A percentile compares a stretch with the other conserved stretches of the same genome.
Conservation (phyloP, 2,888 invertebrate genomes). For the Orthosia gothica region DNA sequence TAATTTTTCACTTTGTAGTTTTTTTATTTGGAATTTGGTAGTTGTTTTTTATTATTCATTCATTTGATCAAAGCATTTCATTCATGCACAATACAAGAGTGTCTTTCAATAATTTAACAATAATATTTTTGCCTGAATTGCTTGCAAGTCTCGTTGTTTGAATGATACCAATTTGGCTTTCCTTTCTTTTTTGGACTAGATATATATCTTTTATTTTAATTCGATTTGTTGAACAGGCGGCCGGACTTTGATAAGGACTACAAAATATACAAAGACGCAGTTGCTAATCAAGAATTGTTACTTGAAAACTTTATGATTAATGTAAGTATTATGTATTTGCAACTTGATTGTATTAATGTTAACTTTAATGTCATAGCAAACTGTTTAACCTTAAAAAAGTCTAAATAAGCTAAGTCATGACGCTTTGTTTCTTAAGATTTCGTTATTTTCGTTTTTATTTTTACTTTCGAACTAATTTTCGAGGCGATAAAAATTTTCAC, state of each 20-base stretch:
- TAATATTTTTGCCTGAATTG: background rate
- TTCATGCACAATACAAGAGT: too few species aligned
- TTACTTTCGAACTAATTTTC: too few species aligned
- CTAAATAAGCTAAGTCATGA: too few species aligned
- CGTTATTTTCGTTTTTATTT: too few species aligned
- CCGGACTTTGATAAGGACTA: conserved; percentile 95
- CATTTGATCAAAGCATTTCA: too few species aligned
- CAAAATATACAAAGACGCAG: conserved; percentile 93
- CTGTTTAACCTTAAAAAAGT: too few species aligned
- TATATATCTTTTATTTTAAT: background rate
- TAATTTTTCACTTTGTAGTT: too few species aligned
- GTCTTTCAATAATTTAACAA: background rate
- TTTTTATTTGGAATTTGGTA: too few species aligned
- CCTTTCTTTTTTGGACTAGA: background rate
- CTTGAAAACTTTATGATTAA: conserved; percentile 94
- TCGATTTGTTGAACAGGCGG: conserved; percentile 73
- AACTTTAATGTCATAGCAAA: too few species aligned
- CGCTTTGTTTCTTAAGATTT: too few species aligned
- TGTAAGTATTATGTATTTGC: conserved; percentile 73
- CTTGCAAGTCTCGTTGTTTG: background rate
- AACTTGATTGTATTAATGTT: background rate
- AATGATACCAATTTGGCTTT: background rate
- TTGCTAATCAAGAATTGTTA: conserved; percentile 94
- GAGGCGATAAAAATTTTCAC: too few species aligned
- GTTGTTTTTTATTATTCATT: too few species aligned